phyloP scores from a whole-genome alignment of 2,113 vertebrate genomes.

The Bettongia penicillata region DNA sequence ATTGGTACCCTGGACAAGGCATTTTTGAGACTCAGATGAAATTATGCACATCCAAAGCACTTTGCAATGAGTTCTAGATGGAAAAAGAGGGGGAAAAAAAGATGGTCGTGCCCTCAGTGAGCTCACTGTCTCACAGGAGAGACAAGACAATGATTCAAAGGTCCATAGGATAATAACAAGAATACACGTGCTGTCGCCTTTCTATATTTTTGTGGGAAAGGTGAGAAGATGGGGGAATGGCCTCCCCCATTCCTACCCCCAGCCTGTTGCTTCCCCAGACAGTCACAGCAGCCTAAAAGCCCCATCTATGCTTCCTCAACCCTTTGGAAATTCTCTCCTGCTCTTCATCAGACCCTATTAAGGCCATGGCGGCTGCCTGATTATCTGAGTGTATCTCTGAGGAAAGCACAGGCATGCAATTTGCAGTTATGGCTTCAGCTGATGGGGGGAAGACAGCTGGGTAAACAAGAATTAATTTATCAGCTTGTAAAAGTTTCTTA shows the following conservation, averaged over 20 bases:
- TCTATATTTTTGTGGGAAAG: background rate
- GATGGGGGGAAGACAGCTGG: slow-evolving; percentile 75
- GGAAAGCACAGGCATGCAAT: slow-evolving; percentile 56
- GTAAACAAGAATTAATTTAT: slow-evolving; percentile 82
- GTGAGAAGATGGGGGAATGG: background rate
- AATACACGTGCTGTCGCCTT: background rate
- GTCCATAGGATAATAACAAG: background rate
- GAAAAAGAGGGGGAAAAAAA: background rate
- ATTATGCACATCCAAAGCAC: background rate
- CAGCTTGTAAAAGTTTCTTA: slow-evolving; percentile 41
- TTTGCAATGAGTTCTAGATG: background rate
- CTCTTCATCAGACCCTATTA: background rate
- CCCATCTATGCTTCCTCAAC: background rate
- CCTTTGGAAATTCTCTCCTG: background rate
- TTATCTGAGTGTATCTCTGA: slow-evolving; percentile 74
- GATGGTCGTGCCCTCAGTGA: background rate
- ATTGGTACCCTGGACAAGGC: background rate
- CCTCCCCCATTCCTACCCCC: background rate
- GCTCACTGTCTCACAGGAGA: background rate
- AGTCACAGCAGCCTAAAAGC: background rate
- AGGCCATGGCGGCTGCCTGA: slow-evolving; percentile 63
- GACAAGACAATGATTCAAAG: background rate
- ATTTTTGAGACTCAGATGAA: background rate
- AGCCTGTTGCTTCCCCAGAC: background rate
- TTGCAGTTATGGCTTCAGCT: slow-evolving; percentile 60